Evolutionary conservation across 2,797 vertebrate genomes (phyloP), one percentile per base, ranked within the genome.

Genomic region (Pangasius macronema): DNA sequence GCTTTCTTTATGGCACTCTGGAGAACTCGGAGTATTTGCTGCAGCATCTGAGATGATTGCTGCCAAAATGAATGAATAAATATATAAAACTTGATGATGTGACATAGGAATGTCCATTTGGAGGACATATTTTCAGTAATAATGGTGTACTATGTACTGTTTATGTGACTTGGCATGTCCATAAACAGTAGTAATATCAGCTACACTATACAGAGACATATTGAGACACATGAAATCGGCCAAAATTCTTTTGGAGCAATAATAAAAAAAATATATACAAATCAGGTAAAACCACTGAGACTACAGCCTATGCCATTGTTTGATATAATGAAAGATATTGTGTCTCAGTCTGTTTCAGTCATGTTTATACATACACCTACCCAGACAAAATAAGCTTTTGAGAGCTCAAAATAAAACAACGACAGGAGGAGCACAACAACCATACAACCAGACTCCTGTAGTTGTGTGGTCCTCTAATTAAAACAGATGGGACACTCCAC

Each of bases 51-150:
- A 8, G 55, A 82, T 76, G 84, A 76, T 33, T 65, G 79, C 27
- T 65, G 33, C 24, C 33, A 68, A 82, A 77, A 88, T n/a, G 11
- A 87, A 85, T 82, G 79, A 75, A 85, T 67, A 82, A 85, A 85
- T 75, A 82, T 33, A 85, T 82, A 82, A 82, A 88, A 46, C 57
- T 70, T 65, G 11, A 65, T n/a, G 46, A 85, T 73, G 67, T 70
- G 49, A 42, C 27, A 11, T 8, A 33, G 33, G 46, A 57, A 68
- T 24, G 30, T 82, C 76, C 72, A 79, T 84, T 80, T 61, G 63
- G 63, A 63, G 24, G 36, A 85, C 63, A 73, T 81, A 42, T 68
- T 36, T 83, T 61, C 83, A 70, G 11, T n/a, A 65, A 27, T 27
- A 46, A 79, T 22, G 27, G 59, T n/a, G 36, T 65, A 51, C 65